These are phyloP conservation scores for Clusia tigrina DNA, from an alignment of 2,888 invertebrate species.

Conservation along the genomic window DNA sequence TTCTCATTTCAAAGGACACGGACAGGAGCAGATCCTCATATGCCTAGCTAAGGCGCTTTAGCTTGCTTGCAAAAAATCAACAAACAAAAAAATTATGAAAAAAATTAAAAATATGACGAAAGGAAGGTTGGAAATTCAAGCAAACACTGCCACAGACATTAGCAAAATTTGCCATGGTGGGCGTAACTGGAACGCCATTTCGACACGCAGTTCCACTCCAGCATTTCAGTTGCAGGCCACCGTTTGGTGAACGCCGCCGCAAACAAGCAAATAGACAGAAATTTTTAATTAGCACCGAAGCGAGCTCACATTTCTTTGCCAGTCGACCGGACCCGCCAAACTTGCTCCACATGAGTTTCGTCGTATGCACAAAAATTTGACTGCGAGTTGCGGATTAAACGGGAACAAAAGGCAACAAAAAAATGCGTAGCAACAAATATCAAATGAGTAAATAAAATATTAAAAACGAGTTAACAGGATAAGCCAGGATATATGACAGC, in stretches of 20 bases:
- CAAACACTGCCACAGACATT: no score
- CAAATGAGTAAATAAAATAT: conserved; percentile 7
- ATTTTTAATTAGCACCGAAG: conserved; percentile 55
- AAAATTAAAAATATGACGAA: no score
- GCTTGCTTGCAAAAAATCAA: no score
- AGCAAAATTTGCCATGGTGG: no score
- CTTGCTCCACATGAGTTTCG: neutral
- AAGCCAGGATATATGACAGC: neutral
- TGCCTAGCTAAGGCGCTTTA: no score
- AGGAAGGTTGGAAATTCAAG: no score
- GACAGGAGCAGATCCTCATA: no score
- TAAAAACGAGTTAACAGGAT: conserved; percentile 2
- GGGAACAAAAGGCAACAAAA: neutral
- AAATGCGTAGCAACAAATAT: neutral
- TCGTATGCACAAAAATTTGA: neutral
- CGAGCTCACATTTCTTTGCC: conserved; percentile 49
- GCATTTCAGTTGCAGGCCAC: neutral
- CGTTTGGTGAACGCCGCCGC: conserved; percentile 30
- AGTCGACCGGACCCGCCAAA: neutral
- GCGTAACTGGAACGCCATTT: no score
- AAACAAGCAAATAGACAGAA: conserved; percentile 56
- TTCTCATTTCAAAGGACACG: no score
- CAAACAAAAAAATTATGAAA: no score
- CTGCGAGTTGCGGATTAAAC: no score
- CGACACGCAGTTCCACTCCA: no score